Evolutionary conservation across 2,888 invertebrate genomes (phyloP), one percentile per base, ranked within the genome.

Genomic region (Apamea anceps): DNA sequence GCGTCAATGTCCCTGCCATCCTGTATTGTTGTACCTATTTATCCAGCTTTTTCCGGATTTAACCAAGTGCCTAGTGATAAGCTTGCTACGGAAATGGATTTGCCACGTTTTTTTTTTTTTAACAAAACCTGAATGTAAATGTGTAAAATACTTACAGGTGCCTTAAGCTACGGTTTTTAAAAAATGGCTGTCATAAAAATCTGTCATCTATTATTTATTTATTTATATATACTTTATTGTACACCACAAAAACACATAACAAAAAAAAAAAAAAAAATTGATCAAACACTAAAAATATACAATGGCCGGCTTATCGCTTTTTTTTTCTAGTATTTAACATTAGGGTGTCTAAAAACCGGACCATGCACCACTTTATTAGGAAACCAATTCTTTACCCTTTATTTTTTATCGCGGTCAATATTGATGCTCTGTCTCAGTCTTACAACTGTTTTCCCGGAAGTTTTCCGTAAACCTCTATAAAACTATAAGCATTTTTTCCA

Each of bases 401-500:
- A 28, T 21, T 67, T 45, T 45, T 45, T 10, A 7, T 25, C 18
- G 12, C 32, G 10, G 7, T 21, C 1, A 66, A 45, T 21, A 70
- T 18, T 21, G 3, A n/a, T 74, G 21, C 3, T 70, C 28, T 32
- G 21, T n/a, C 3, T 37, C 13, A 12, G 32, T 12, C 18, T 37
- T 72, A 18, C 8, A 37, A n/a, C 8, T 10, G 8, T 5, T n/a
- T 48, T 8, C 7, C 1, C 5, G 37, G 18, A 6, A 12, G 18
- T 0, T 13, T 42, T 48, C 7, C 21, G 1, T 15, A 12, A 48
- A 48, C 48, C 48, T 15, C 54, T 21, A 84, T 78, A 78, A 85
- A 72, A 72, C 80, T 37, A 85, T 80, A 54, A 67, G n/a, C 25
- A 51, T 54, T 62, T 60, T 60, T 0, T 15, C 21, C 32, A 78